Evolutionary conservation across 2,888 invertebrate species (phyloP), one percentile per base, ranked within the genome.

Genomic region (Phortica magna): DNA sequence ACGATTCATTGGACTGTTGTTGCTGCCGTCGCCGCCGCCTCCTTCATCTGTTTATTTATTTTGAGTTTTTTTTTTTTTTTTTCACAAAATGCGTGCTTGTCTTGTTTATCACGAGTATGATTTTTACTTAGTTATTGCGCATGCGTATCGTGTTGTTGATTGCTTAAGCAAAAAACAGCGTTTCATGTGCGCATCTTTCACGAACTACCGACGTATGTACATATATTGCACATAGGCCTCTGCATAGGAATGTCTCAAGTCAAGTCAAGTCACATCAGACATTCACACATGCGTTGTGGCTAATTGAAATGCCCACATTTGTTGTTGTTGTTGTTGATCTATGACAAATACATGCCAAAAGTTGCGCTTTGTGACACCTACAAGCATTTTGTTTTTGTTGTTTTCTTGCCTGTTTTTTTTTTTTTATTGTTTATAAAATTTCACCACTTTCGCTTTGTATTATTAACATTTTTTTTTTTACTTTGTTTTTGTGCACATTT

Each of bases 51-150:
- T 31, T 31, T 31, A 31, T 31, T 31, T 31, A 31, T 17, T 55
- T 55, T n/a, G n/a, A n/a, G 5, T 31, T 31, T 31, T 31, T 31
- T 0, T 31, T 31, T 31, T 4, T 4, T 2, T 31, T 31, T 31
- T 31, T 31, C 31, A n/a, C 31, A n/a, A 10, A 53, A 65, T 39
- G 65, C 65, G 41, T 39, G 65, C 65, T 41, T 65, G 65, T 65
- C 65, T 65, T 19, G 61, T 61, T 61, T 61, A 61, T 61, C 61
- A 61, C 61, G 61, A 61, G 19, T 22, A 17, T 22, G 61, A 19
- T 61, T 61, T 31, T 61, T 61, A 61, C 61, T 61, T 61, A 61
- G 61, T 61, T 61, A 22, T 22, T 61, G 61, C 61, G 61, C 22
- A 22, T 61, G 61, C 22, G 61, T 61, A 22, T 22, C 61, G 61